Conservation (phyloP, 2,888 invertebrate genomes). For the Limnephilus auricula region DNA sequence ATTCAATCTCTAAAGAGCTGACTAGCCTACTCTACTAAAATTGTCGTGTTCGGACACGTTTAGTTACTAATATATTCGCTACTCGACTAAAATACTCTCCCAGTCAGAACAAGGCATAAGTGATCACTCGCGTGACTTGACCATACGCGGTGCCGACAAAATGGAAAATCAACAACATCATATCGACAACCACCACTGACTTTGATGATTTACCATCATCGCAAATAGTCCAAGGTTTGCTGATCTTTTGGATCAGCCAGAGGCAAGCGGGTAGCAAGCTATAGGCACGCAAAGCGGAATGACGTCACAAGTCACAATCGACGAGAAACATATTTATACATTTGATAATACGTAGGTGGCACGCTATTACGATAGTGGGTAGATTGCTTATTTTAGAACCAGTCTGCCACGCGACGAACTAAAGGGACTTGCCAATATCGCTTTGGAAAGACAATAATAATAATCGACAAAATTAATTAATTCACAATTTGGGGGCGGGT, state of each 20-base stretch:
- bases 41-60: too few species aligned
- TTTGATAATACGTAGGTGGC: not conserved
- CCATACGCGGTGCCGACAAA: not conserved
- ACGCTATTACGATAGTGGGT: not conserved
- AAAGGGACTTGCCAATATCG: not conserved
- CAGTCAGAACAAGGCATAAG: too few species aligned
- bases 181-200: not conserved
- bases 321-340: not conserved
- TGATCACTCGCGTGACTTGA: not conserved
- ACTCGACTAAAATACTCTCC: too few species aligned
- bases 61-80: too few species aligned
- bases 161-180: not conserved
- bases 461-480: too few species aligned
- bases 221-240: conserved; percentile 22
- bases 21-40: too few species aligned
- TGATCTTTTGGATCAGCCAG: not conserved
- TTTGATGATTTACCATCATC: not conserved
- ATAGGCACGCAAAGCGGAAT: not conserved
- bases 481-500: too few species aligned
- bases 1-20: too few species aligned
- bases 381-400: not conserved
- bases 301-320: not conserved
- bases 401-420: conserved; percentile 11
- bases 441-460: not conserved
- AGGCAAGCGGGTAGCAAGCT: too few species aligned